Evolutionary conservation across 2,113 vertebrate species (phyloP).

Genomic region (Charina bottae): DNA sequence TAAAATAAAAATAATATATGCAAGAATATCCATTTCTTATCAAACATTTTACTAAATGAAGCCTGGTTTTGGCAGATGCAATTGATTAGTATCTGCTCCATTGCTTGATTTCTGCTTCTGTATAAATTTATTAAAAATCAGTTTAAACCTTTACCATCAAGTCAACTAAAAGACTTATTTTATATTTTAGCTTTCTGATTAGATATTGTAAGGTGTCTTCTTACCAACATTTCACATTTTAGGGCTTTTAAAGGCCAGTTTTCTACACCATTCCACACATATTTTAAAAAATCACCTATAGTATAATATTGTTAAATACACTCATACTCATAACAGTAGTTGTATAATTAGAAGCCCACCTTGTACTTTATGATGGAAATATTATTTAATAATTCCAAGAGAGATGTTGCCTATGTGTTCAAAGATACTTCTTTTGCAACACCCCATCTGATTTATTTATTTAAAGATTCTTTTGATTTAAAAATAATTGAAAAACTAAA

Average conservation of each 20-base stretch:
- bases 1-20: accelerated
- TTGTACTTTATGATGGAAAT: neutral
- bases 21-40: neutral
- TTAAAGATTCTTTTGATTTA: neutral
- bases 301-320: neutral
- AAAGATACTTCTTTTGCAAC: neutral
- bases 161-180: neutral
- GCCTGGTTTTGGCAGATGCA: neutral
- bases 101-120: neutral
- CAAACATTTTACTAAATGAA: accelerated
- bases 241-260: neutral
- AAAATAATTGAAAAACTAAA: neutral
- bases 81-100: neutral
- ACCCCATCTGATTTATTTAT: neutral
- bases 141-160: neutral
- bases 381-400: neutral
- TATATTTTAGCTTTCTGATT: neutral
- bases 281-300: neutral
- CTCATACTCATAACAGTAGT: neutral
- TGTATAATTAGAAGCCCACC: neutral
- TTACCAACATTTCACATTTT: neutral
- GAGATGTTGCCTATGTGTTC: neutral
- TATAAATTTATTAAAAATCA: too few species aligned
- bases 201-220: neutral
- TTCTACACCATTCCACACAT: neutral